These are phyloP conservation scores for Malthinus seriepunctatus DNA, from an alignment of 2,888 invertebrate species.

Conservation along the genomic window DNA sequence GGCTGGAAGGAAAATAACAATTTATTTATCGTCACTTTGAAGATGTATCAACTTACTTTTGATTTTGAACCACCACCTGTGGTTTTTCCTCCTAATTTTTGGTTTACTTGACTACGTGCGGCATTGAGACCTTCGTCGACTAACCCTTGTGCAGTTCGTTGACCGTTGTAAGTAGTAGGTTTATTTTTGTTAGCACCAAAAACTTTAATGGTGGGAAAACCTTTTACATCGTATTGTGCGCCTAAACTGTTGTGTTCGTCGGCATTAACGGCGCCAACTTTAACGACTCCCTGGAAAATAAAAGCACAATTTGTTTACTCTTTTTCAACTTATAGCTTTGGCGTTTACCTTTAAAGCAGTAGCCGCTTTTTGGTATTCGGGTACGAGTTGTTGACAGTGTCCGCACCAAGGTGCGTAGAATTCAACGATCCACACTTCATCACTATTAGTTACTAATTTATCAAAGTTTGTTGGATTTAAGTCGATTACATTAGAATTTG, in stretches of 20 bases:
- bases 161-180: conserved; percentile 84
- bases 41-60: no score
- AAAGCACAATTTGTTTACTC: conserved; percentile 16
- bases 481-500: conserved; percentile 78
- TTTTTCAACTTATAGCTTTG: not conserved
- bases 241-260: conserved; percentile 85
- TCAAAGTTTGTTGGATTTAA: conserved; percentile 89
- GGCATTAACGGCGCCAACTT: conserved; percentile 93
- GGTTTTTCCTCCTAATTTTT: conserved; percentile 66
- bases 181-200: conserved; percentile 83
- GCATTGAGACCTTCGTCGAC: conserved; percentile 84
- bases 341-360: conserved; percentile 79
- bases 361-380: conserved; percentile 94
- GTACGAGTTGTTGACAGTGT: conserved; percentile 85
- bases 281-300: conserved; percentile 76
- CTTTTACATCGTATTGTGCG: conserved; percentile 78
- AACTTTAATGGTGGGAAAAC: conserved; percentile 96
- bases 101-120: conserved; percentile 73
- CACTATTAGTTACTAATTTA: conserved; percentile 76
- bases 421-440: conserved; percentile 93
- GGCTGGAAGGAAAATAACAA: conserved; percentile 38
- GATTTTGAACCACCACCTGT: conserved; percentile 43
- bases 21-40: conserved; percentile 3
- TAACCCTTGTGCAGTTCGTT: conserved; percentile 82
- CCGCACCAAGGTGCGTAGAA: conserved; percentile 98